Base-by-base conservation (phyloP, 2,113 vertebrate species). In the Cercocebus atys region DNA sequence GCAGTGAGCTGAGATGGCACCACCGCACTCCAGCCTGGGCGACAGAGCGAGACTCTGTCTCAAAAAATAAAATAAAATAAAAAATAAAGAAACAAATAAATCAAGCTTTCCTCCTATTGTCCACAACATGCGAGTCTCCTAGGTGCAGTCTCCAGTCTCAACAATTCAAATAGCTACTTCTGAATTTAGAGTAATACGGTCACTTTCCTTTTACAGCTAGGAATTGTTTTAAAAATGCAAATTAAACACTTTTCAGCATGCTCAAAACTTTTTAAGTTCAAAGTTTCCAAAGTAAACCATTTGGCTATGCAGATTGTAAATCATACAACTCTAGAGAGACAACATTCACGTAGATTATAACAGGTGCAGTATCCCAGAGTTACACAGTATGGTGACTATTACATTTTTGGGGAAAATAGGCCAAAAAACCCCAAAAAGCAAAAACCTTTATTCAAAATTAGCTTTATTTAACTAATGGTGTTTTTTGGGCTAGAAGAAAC, bases 231-330 rank as follows among this genome's bases (percentile, higher is more conserved):
- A 50, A 90, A 64, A 84, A 82, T n/a, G 57, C 13, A 82, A 57
- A 92, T 1, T 5, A 61, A 92, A 75, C 55, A 95, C 23, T 94
- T 88, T 87, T 90, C 25, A 80, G 45, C 61, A 89, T 40, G 16
- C 72, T 95, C 55, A 93, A 16, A 81, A 89, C 81, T 57, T 96
- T 93, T 43, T 66, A 94, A 82, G 23, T 85, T 86, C 50, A 93
- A 94, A 97, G 43, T 93, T 66, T 88, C 25, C 47, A 81, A 76
- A 78, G n/a, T 25, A 78, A 94, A 12, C 43, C 45, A 78, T 40
- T 2, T 61, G 32, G 85, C 59, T 38, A 52, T 57, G 32, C 38
- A 87, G 55, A 95, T 45, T 70, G 16, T 45, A 85, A 89, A 89
- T 73, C 22, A 57, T 35, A 70, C 52, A 92, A 72, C 32, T 85